Evolutionary conservation across 2,888 invertebrate genomes (phyloP), one percentile per base, ranked within the genome.

Genomic region (Axea sp.): DNA sequence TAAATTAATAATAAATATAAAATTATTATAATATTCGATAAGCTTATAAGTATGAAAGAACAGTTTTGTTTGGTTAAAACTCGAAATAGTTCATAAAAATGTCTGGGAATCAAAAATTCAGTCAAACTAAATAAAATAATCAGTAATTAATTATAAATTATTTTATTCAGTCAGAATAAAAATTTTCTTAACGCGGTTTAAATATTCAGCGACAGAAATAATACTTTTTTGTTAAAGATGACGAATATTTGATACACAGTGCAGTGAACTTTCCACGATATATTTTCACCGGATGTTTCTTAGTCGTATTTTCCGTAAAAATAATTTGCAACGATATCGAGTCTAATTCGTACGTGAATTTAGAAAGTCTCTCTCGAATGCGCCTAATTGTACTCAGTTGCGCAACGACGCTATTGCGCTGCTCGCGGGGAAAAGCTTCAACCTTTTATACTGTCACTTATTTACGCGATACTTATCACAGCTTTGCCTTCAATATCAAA

Each of bases 311-410:
- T 53, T 35, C 37, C 39, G 53, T 59, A 60, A 69, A 69, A 53
- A 69, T 71, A 62, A 62, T 55, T 9, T 51, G 11, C 69, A 19
- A 33, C 55, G 69, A 47, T 55, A 62, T 71, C 47, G 59, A 71
- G 73, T 73, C 81, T 80, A 82, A 85, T 84, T 84, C 82, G 77
- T 82, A 82, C 81, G 81, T 79, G 82, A 81, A 83, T 83, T 84
- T 84, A 83, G 84, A 85, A 84, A 84, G 84, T 82, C 69, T 67
- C 74, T 67, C 51, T 55, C 59, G 71, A 39, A 65, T 69, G 60
- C 71, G 73, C 77, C 77, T 80, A 81, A 82, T 81, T 81, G 80
- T 79, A 26, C 24, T 72, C 4, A 17, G 39, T 78, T 78, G 75
- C 77, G 77, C 75, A 78, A 77, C 47, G 37, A 39, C 67, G 39